Evolutionary conservation across 2,888 invertebrate genomes (phyloP), one percentile per base, ranked within the genome.

Genomic region (Minunthozetes semirufus): DNA sequence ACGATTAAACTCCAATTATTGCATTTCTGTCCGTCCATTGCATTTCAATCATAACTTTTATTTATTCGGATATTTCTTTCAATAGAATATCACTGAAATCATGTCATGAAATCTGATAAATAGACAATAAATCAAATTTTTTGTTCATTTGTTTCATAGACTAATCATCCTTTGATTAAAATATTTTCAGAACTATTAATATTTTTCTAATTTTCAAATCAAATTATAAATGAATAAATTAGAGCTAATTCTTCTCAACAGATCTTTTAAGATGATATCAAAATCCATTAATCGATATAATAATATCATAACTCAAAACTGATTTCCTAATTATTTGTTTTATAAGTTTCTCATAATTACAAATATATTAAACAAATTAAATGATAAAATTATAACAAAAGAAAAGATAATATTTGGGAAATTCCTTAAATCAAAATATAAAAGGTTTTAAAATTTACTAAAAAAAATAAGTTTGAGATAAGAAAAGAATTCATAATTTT

Each of bases 71-170:
- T 33, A 33, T 33, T n/a, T 61, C 6, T 61, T 56, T 56, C 56
- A 56, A 56, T 56, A 25, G 2, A 2, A 29, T 17, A 61, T n/a
- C n/a, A n/a, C n/a, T n/a, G n/a, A n/a, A n/a, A n/a, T n/a, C 13
- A 3, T 33, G 61, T 61, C 61, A 61, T 61, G 61, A 61, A 61
- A 61, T 61, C 61, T 61, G 61, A 61, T 61, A 61, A 61, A 61
- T 61, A n/a, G 29, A 61, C 27, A 61, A 61, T 61, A 61, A 61
- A 61, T 61, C 61, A 61, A 61, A 33, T 9, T 29, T n/a, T n/a
- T 61, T 33, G 13, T 61, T 53, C 22, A 19, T n/a, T 53, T n/a
- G 19, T 42, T 42, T 25, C 56, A 56, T 25, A 61, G 8, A 27
- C 29, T 33, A 61, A 33, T 29, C 29, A 27, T 27, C 29, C 29